These are phyloP conservation scores for Limnephilus marmoratus DNA, from an alignment of 2,888 invertebrate species.

Conservation along the genomic window DNA sequence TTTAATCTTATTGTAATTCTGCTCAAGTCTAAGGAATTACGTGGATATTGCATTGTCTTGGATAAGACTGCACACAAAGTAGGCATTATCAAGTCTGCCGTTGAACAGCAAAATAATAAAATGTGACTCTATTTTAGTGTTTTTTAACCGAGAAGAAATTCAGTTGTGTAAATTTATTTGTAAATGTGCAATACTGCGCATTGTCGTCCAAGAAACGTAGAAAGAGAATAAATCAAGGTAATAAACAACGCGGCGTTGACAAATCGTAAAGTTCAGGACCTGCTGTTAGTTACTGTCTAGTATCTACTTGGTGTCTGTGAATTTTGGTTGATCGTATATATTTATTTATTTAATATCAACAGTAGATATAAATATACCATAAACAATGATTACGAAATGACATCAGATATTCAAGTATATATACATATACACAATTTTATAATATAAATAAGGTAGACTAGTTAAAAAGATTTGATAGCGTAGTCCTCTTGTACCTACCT, in stretches of 20 bases:
- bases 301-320: not conserved
- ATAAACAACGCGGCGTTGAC: not conserved
- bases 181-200: not conserved
- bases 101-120: not conserved
- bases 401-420: too few species aligned
- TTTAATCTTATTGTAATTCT: not conserved
- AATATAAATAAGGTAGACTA: too few species aligned
- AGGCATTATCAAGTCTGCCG: not conserved
- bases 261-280: not conserved
- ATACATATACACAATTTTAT: too few species aligned
- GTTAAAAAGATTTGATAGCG: too few species aligned
- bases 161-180: not conserved
- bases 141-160: not conserved
- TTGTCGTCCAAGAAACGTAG: not conserved
- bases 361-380: too few species aligned
- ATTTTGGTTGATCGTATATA: not conserved
- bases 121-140: not conserved
- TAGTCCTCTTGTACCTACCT: too few species aligned
- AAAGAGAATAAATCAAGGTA: not conserved
- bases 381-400: too few species aligned
- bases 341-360: too few species aligned
- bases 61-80: not conserved
- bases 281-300: not conserved
- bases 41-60: not conserved
- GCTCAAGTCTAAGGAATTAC: not conserved